Conservation (phyloP, 2,113 vertebrate genomes). For the Pyrgilauda ruficollis region DNA sequence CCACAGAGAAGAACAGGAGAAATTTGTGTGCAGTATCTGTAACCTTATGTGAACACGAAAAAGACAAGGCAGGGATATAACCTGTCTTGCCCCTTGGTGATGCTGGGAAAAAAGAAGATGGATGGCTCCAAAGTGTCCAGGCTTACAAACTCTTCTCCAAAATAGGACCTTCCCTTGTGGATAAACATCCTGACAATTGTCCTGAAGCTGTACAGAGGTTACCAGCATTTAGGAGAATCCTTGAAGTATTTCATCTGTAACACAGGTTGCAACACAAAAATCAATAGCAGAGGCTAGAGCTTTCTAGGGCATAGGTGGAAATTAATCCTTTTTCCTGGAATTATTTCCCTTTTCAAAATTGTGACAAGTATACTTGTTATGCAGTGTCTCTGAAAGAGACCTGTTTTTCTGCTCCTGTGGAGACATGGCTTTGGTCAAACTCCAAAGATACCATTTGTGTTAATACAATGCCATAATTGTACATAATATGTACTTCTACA, state of each 20-base stretch:
- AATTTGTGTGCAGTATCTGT: background rate
- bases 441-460: background rate
- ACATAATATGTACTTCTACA: background rate
- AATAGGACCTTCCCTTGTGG: background rate
- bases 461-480: background rate
- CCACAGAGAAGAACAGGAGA: background rate
- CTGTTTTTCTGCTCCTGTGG: background rate
- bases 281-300: background rate
- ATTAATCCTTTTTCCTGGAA: background rate
- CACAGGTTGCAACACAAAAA: background rate
- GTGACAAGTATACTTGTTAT: background rate
- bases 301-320: background rate
- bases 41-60: background rate
- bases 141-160: background rate
- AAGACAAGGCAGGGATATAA: background rate
- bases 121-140: background rate
- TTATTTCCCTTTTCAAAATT: background rate
- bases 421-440: background rate
- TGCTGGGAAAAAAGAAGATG: background rate
- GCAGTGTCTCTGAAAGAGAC: background rate
- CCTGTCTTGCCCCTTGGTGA: background rate
- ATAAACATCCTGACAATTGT: background rate
- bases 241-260: background rate
- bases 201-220: background rate
- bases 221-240: background rate